Base-by-base conservation (phyloP, 2,888 invertebrate species). In the Brachypalpus laphriformis region DNA sequence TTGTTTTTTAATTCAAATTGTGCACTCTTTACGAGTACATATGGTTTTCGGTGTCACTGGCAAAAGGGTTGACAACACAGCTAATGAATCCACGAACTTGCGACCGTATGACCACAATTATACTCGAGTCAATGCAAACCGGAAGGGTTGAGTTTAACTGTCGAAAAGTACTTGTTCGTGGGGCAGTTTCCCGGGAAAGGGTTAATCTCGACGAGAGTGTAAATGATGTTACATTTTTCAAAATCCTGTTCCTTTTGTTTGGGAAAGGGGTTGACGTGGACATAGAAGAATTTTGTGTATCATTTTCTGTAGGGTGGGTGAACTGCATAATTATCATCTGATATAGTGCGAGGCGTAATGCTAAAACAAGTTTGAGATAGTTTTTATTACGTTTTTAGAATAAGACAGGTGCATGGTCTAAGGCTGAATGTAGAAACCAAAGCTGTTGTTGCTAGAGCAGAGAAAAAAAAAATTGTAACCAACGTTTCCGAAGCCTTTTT, bases 91-190 rank as follows among this genome's bases (percentile, higher is more conserved):
- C 25, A 59, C 40, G 66, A 82, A 72, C 61, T 68, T 68, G 68
- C 72, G 56, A 78, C 82, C 82, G 82, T 77, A 82, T 82, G 82
- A 82, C 82, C 77, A 68, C 82, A 82, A 78, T 78, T 78, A 82
- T 66, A 65, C 56, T 51, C 72, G 77, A 77, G 70, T 59, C 59
- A 66, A 59, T 68, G 61, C 47, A 18, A 45, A 34, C 71, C 9
- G 71, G 34, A 72, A 61, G 72, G 72, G 61, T 51, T 72, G 61
- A 51, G 9, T n/a, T 22, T 8, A 14, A 37, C 14, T 51, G 37
- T 40, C 37, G 18, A 18, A 16, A 20, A 20, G 47, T 63, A 37
- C 31, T 49, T 47, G 56, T 65, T 57, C n/a, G 42, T 20, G 14
- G 22, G 54, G 18, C 45, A 8, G 14, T 28, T 71, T 54, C 40